These are phyloP conservation scores for Ochlodes sylvanus DNA, from an alignment of 2,888 invertebrate species.

Conservation along the genomic window DNA sequence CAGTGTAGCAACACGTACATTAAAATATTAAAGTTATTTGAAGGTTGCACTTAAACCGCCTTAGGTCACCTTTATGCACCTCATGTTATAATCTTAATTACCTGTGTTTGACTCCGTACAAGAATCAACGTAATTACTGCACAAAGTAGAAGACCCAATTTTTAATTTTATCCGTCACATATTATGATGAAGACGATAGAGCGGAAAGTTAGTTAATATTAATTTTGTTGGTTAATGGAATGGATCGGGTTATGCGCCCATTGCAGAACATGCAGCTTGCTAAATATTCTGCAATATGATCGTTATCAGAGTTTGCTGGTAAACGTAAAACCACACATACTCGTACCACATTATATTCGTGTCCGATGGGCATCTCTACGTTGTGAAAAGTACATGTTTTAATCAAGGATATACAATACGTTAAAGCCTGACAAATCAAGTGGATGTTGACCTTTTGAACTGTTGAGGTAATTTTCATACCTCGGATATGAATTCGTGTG, in stretches of 20 bases:
- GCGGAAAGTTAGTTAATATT: slow-evolving; percentile 14
- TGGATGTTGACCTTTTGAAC: too few relatives aligned
- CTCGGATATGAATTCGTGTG: too few relatives aligned
- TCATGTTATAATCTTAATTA: too few relatives aligned
- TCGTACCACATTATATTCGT: slow-evolving; percentile 10
- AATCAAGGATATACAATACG: not conserved
- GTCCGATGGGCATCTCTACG: not conserved
- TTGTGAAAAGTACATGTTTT: not conserved
- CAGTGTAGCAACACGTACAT: too few relatives aligned
- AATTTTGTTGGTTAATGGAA: slow-evolving; percentile 31
- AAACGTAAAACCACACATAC: slow-evolving; percentile 36
- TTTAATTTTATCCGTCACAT: not conserved
- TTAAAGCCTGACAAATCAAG: too few relatives aligned
- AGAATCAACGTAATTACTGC: too few relatives aligned
- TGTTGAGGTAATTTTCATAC: too few relatives aligned
- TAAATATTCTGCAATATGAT: slow-evolving; percentile 43
- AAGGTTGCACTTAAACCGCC: too few relatives aligned
- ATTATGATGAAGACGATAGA: not conserved
- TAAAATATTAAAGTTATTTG: too few relatives aligned
- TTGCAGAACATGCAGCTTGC: slow-evolving; percentile 31
- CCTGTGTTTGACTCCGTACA: too few relatives aligned
- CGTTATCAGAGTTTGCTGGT: slow-evolving; percentile 35
- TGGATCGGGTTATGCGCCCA: slow-evolving; percentile 25
- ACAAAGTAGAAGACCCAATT: too few relatives aligned
- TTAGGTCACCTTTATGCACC: too few relatives aligned